A percentile compares a stretch with the other conserved stretches of the same genome.
These are phyloP conservation scores for Hydractinia symbiolongicarpus DNA, from an alignment of 30 jellyfish, hydroid and myxozoan genomes.

Conservation along the genomic window DNA sequence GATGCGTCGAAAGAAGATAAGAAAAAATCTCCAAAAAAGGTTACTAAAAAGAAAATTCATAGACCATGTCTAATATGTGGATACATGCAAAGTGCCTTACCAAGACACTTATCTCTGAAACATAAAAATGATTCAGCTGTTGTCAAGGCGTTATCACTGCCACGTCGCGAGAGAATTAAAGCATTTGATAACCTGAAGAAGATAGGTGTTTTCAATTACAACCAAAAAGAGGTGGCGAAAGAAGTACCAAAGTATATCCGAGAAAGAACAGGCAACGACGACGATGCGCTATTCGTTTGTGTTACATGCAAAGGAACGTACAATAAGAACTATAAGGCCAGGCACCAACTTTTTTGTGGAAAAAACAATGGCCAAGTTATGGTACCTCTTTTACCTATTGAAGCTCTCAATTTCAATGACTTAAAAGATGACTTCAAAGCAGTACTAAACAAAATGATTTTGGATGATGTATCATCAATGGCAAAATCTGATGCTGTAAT, in stretches of 20 bases:
- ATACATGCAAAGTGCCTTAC: conserved; percentile 11
- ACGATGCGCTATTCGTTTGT: neutral
- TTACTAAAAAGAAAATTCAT: conserved; percentile 4
- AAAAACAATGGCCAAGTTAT: neutral
- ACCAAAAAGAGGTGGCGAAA: conserved; percentile 5
- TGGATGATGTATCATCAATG: neutral
- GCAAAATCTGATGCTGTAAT: neutral
- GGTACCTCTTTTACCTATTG: neutral
- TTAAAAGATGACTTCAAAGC: neutral
- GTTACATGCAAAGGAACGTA: neutral
- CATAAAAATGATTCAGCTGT: conserved; percentile 27
- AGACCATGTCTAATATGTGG: conserved; percentile 9
- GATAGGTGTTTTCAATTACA: conserved; percentile 1
- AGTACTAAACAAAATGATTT: neutral
- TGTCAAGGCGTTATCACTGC: neutral
- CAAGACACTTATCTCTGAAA: neutral
- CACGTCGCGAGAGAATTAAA: neutral
- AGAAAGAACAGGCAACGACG: conserved; percentile 1
- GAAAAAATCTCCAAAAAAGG: neutral
- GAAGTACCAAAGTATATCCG: neutral
- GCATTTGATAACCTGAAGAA: conserved; percentile 4
- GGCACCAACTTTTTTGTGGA: neutral
- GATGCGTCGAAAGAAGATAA: neutral
- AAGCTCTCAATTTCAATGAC: neutral
- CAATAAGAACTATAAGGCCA: neutral